phyloP scores from a whole-genome alignment of 2,888 invertebrate genomes.

The Nephrocerus scutellatus region DNA sequence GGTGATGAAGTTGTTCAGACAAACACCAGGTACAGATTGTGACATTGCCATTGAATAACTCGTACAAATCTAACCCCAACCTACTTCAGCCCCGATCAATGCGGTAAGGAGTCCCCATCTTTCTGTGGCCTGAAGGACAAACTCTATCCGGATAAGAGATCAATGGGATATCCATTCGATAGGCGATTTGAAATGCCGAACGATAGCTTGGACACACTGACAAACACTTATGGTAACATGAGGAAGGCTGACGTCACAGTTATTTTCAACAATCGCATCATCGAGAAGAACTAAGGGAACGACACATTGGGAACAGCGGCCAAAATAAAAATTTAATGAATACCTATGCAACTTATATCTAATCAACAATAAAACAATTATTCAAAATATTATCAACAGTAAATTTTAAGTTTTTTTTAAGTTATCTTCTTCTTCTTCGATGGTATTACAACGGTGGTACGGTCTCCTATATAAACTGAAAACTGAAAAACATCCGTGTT shows the following conservation, averaged over 20 bases:
- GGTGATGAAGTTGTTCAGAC: conserved; percentile 50
- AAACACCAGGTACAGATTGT: conserved; percentile 22
- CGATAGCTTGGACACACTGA: neutral
- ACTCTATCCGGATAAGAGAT: conserved; percentile 55
- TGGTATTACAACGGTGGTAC: no score
- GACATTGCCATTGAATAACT: neutral
- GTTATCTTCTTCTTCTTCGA: no score
- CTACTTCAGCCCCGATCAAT: conserved; percentile 30
- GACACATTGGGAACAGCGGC: no score
- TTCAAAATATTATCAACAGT: no score
- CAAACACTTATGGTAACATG: conserved; percentile 11
- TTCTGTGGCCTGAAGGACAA: conserved; percentile 60
- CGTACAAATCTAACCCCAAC: neutral
- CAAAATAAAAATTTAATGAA: no score
- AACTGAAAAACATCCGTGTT: no score
- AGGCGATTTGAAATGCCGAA: conserved; percentile 45
- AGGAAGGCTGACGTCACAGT: conserved; percentile 9
- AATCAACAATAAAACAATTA: no score
- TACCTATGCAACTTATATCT: no score
- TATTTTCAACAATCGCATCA: neutral
- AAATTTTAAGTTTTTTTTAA: no score
- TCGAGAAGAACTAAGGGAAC: conserved; percentile 13
- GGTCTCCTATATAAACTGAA: no score
- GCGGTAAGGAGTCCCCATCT: conserved; percentile 54
- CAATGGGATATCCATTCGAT: conserved; percentile 55